A percentile compares a stretch with the other conserved stretches of the same genome.
phyloP scores from a whole-genome alignment of 2,797 vertebrate species.

The Gymnoscopelus microlampas region DNA sequence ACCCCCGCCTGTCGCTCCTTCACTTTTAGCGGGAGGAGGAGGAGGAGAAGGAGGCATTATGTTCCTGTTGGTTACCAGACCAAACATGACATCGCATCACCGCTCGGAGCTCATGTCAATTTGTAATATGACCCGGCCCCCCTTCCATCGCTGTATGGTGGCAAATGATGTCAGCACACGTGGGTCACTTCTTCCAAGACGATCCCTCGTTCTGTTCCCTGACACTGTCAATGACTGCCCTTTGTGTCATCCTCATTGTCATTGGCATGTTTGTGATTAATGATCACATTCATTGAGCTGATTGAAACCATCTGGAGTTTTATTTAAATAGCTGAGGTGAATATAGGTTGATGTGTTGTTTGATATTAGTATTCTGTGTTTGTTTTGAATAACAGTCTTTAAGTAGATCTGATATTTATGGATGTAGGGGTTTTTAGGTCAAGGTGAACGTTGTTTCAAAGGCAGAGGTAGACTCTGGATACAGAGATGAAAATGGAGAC shows the following conservation, averaged over 20 bases:
- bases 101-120: slow-evolving; percentile 69
- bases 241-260: slow-evolving; percentile 7
- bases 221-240: slow-evolving; percentile 22
- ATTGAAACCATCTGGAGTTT: too few relatives aligned
- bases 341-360: too few relatives aligned
- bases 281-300: slow-evolving; percentile 7
- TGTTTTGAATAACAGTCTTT: too few relatives aligned
- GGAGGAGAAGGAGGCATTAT: slow-evolving; percentile 55
- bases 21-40: slow-evolving; percentile 34
- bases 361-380: too few relatives aligned
- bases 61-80: slow-evolving; percentile 75
- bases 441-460: too few relatives aligned
- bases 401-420: too few relatives aligned
- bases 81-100: slow-evolving; percentile 64
- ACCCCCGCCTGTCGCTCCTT: slow-evolving; percentile 47
- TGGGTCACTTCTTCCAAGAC: slow-evolving; percentile 33
- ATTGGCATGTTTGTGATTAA: slow-evolving; percentile 1
- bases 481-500: too few relatives aligned
- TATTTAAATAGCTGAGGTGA: too few relatives aligned
- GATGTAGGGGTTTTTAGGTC: too few relatives aligned
- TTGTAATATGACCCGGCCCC: slow-evolving; percentile 60
- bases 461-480: too few relatives aligned
- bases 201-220: slow-evolving; percentile 38
- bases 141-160: slow-evolving; percentile 15
- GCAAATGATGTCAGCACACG: slow-evolving; percentile 61